Evolutionary conservation across 1,140 invertebrate species (phyloP), one percentile per base, ranked within the genome.

Genomic region (Adelges cooleyi): DNA sequence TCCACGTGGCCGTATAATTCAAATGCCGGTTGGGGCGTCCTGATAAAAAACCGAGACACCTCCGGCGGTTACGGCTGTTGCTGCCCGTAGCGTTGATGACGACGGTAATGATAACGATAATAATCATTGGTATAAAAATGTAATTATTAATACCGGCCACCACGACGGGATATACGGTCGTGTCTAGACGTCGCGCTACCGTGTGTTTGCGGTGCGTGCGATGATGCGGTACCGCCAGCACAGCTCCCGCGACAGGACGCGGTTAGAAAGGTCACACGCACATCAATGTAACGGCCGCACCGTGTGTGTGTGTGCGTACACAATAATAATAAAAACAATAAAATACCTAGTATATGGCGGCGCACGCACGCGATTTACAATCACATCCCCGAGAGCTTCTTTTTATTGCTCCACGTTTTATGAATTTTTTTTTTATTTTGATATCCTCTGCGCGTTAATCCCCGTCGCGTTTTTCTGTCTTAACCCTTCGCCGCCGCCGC

Each of bases 241-340:
- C 29, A 5, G 29, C 5, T 33, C 56, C 42, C 23, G 56, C 29
- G 56, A 29, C 40, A 40, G 15, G 15, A 40, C 53, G 52, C 33
- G 23, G 53, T 33, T 56, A 36, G 56, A 62, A 42, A 29, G 40
- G 56, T 62, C 40, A 48, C 44, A 36, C 56, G 44, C 56, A 62
- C 56, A 59, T 44, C 36, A 15, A 62, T 48, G 11, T 33, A 33
- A 6, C 11, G 11, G 29, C 29, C 29, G 29, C n/a, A 11, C 11
- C 29, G 11, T 33, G 29, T 33, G 29, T 5, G n/a, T n/a, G n/a
- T n/a, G n/a, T n/a, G n/a, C n/a, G n/a, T n/a, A n/a, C n/a, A n/a
- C n/a, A n/a, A n/a, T n/a, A n/a, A n/a, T n/a, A n/a, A n/a, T n/a
- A n/a, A n/a, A n/a, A n/a, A n/a, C n/a, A n/a, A 33, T 11, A 33